A percentile compares a stretch with the other conserved stretches of the same genome.
Evolutionary conservation across 2,797 vertebrate genomes (phyloP).

Genomic region (Heliangelus exortis): DNA sequence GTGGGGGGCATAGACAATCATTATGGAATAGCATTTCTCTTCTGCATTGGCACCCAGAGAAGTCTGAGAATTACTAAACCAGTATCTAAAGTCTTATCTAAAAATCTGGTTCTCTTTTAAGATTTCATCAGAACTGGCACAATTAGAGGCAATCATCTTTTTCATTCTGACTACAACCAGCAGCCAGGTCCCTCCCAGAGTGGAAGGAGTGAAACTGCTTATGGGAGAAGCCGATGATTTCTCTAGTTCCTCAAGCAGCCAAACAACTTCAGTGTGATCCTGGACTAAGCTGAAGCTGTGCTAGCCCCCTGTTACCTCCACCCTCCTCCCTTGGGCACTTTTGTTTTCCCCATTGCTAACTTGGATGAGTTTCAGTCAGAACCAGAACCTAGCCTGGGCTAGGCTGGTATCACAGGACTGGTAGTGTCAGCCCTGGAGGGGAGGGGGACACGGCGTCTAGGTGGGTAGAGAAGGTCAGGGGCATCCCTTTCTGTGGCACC

Average conservation of each 20-base stretch:
- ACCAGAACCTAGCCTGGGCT: neutral
- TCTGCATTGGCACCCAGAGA: neutral
- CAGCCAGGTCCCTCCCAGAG: neutral
- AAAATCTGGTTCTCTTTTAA: neutral
- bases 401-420: rapidly evolving
- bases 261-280: neutral
- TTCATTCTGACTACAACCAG: neutral
- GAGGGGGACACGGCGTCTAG: rapidly evolving
- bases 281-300: neutral
- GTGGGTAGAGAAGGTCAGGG: neutral
- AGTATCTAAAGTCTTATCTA: neutral
- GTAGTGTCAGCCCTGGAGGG: neutral
- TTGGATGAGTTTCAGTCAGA: neutral
- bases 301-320: neutral
- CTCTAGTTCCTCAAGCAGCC: neutral
- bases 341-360: too few species aligned
- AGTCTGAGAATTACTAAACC: neutral
- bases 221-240: neutral
- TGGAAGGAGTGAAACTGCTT: neutral
- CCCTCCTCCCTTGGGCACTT: neutral
- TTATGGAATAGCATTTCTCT: neutral
- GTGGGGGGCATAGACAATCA: rapidly evolving
- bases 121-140: neutral
- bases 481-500: neutral
- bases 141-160: neutral